Conservation (phyloP, 64 coral and sea anemone species). For the Actinia tenebrosa region DNA sequence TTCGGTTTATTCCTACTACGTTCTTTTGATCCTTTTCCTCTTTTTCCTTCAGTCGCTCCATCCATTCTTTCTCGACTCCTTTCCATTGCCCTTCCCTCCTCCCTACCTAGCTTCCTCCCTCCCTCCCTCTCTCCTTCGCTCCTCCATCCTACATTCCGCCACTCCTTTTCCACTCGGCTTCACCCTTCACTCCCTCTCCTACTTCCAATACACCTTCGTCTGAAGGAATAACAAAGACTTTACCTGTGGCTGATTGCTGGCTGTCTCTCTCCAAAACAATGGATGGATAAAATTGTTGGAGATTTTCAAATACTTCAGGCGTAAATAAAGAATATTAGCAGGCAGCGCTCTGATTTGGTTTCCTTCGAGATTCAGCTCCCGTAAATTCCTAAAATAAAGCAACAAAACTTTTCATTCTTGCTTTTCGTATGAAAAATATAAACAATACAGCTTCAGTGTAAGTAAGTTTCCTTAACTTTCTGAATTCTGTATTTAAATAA, state of each 20-base stretch:
- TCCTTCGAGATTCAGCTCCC: conserved; percentile 64
- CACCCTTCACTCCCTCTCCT: no score
- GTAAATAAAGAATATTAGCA: conserved; percentile 42
- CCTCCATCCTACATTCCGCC: no score
- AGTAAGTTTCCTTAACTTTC: no score
- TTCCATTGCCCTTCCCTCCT: background rate
- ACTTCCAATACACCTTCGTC: background rate
- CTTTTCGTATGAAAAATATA: no score
- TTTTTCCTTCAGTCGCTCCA: background rate
- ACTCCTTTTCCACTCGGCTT: no score
- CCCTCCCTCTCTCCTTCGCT: no score
- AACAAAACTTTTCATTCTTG: background rate
- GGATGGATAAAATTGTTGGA: conserved; percentile 83
- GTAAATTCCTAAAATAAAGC: conserved; percentile 36
- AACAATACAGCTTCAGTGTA: no score
- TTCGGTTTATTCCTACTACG: no score
- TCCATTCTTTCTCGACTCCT: background rate
- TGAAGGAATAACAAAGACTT: background rate
- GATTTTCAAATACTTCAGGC: conserved; percentile 64
- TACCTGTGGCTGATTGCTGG: conserved; percentile 77
- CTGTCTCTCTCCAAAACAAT: conserved; percentile 84
- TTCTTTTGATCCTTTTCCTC: background rate
- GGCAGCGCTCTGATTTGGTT: conserved; percentile 88
- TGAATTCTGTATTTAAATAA: no score
- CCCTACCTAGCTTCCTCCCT: no score